Evolutionary conservation across 2,797 vertebrate species (phyloP), one percentile per base, ranked within the genome.

Genomic region (Rhinoraja longicauda): DNA sequence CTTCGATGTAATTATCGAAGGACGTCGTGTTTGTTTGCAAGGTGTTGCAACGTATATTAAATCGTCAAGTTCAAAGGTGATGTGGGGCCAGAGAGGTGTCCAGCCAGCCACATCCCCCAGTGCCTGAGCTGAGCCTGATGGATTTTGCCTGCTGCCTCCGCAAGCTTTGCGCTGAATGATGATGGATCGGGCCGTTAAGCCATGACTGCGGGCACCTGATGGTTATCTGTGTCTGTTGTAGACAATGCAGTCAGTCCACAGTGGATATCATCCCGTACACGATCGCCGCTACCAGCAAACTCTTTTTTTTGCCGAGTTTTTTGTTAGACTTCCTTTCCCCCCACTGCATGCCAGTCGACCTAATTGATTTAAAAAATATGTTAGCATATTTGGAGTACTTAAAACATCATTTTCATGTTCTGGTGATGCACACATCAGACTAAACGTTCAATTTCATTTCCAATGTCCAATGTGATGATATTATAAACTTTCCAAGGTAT

Each of bases 181-280:
- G 77, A 93, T 82, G 77, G 53, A 70, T 93, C n/a, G 62, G 77
- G 78, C 93, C 24, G 75, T 93, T 82, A 93, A 67, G 77, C 79
- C 79, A 82, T 45, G 77, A 45, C 78, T 93, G 36, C 29, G 67
- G 75, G 32, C 45, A 67, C 77, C 36, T 78, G 62, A 81, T 32
- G 77, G 45, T 45, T 79, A 81, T 93, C 75, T 67, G 53, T 67
- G 62, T 19, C 64, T 93, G 7, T 19, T 15, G n/a, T 24, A 36
- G 59, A 88, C 84, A 88, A 67, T 67, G n/a, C 39, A 93, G n/a
- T 1, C 39, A 93, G n/a, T 1, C 19, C 21, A 82, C 24, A 93
- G 93, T 93, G 93, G 93, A 84, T 94, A 79, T 93, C 94, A 95
- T 95, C 94, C 94, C 95, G 94, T 94, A 24, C 93, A 93, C 32